Base-by-base conservation (phyloP, 1,140 invertebrate genomes). In the Calephelis virginiensis region DNA sequence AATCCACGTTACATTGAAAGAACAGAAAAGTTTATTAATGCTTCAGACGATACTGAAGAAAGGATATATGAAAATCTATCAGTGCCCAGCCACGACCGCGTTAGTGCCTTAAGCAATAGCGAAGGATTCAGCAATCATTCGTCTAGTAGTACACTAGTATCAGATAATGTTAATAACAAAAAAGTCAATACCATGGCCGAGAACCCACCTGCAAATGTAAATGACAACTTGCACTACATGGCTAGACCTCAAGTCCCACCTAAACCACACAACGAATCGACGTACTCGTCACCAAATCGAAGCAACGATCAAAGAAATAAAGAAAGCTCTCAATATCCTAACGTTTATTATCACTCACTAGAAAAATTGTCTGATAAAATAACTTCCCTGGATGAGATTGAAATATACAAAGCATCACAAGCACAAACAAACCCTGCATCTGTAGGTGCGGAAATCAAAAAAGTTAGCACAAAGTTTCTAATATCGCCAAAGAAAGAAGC, bases 401-500 rank as follows among this genome's bases (percentile, higher is more conserved):
- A 88, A 78, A 86, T 86, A 71, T 86, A 81, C 61, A 82, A 67
- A 79, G 82, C 83, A 37, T 80, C 82, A 14, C 78, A 82, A 74
- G 71, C 75, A 10, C 80, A 81, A 67, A 73, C 68, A 0, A 73
- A 89, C 72, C 85, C 88, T 1, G 76, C 83, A 17, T 86, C 90
- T 8, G 90, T 91, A 28, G 86, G 90, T 10, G 90, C 90, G 28
- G 85, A 91, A 78, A 90, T 91, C 50, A 91, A 91, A 79, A 84
- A 80, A 79, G 86, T 90, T 8, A 91, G 87, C 53, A 91, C 90
- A 28, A 86, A 82, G 71, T 89, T 91, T 63, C 75, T 89, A 10
- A 90, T 91, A 70, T 90, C 87, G n/a, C 90, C 90, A 6, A 91
- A 89, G 73, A 91, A 91, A 72, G 86, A 91, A 83, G 86, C 90